Evolutionary conservation across 2,888 invertebrate species (phyloP).

Genomic region (Heliconius charithonia): DNA sequence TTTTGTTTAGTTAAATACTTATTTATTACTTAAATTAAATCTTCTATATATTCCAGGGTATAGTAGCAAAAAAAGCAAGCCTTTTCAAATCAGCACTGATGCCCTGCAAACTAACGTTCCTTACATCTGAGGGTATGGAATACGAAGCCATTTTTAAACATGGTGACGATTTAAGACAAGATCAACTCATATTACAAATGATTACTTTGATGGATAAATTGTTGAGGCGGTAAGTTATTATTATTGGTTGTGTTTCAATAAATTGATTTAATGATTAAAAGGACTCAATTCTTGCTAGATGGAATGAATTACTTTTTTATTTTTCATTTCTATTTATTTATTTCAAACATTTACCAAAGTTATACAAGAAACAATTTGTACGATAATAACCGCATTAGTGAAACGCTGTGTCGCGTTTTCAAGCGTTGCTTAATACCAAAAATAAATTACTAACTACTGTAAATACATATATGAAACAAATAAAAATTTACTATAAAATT

Average conservation of each 20-base stretch:
- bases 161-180: slow-evolving; percentile 98
- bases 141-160: slow-evolving; percentile 99
- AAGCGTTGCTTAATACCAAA: no score
- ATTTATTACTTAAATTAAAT: no score
- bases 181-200: slow-evolving; percentile 98
- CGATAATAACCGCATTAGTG: no score
- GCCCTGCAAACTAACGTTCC: slow-evolving; percentile 95
- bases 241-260: not conserved
- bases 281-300: not conserved
- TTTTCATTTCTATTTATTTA: no score
- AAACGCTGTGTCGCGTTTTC: no score
- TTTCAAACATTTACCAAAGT: no score
- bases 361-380: no score
- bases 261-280: no score
- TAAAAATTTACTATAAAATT: no score
- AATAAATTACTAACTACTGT: no score
- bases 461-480: no score
- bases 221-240: slow-evolving; percentile 83
- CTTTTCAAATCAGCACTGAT: slow-evolving; percentile 98
- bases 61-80: slow-evolving; percentile 94
- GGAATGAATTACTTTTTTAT: not conserved
- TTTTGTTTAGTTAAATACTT: no score
- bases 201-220: slow-evolving; percentile 99
- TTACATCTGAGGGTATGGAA: slow-evolving; percentile 90
- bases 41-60: slow-evolving; percentile 77